A percentile compares a stretch with the other conserved stretches of the same genome.
phyloP scores from a whole-genome alignment of 2,888 invertebrate genomes.

The Cephus pulcher region DNA sequence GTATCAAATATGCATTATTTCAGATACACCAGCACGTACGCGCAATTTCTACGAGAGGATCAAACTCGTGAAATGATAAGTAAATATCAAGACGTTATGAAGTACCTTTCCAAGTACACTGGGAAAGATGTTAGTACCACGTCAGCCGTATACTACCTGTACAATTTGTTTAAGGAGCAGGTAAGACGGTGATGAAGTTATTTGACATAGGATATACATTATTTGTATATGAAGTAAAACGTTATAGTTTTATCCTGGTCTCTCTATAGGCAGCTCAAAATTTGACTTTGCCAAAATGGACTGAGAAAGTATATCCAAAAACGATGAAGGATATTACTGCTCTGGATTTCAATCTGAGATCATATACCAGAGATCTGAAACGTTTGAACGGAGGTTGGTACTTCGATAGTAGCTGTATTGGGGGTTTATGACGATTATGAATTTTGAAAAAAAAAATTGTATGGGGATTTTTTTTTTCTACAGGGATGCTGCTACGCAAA shows the following conservation, averaged over 20 bases:
- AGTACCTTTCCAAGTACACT: constrained; percentile 61
- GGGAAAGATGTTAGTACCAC: constrained; percentile 57
- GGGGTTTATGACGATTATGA: background rate
- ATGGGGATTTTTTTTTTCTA: background rate
- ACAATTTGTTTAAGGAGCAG: constrained; percentile 63
- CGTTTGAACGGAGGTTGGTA: constrained; percentile 63
- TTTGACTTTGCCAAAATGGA: constrained; percentile 66
- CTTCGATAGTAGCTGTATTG: background rate
- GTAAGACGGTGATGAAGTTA: constrained; percentile 36
- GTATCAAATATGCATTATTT: background rate
- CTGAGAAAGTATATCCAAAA: constrained; percentile 58
- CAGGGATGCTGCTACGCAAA: constrained; percentile 50
- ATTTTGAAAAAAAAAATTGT: background rate
- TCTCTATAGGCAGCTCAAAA: constrained; percentile 49
- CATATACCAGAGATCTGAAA: constrained; percentile 58
- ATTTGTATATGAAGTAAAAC: background rate
- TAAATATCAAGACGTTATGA: constrained; percentile 60
- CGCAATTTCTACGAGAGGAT: constrained; percentile 34
- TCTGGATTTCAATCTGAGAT: constrained; percentile 62
- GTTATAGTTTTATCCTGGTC: background rate
- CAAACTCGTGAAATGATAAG: constrained; percentile 54
- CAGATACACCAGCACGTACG: constrained; percentile 54
- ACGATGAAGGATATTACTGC: constrained; percentile 61
- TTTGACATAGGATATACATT: background rate
- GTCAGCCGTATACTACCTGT: constrained; percentile 57